Percentiles rank a stretch among this genome's conserved stretches.
Conservation (phyloP, 2,113 vertebrate genomes). For the Orthonyx spaldingii region DNA sequence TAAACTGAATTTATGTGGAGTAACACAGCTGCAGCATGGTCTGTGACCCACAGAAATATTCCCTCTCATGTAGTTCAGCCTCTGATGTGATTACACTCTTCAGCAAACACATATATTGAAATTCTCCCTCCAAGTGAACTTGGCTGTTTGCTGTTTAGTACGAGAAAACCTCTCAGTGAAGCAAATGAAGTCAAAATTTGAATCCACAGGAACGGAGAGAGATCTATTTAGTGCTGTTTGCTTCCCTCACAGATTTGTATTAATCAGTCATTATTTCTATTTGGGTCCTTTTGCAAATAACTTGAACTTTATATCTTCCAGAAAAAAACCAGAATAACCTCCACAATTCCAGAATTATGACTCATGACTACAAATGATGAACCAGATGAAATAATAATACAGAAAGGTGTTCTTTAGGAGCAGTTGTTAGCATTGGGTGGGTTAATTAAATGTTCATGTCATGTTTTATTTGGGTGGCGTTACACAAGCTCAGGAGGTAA, state of each 20-base stretch:
- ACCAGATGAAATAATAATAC: not conserved
- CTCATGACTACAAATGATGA: not conserved
- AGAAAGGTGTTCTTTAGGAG: not conserved
- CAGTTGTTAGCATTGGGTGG: not conserved
- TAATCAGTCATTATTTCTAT: not conserved
- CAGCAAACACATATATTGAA: slow-evolving; percentile 37
- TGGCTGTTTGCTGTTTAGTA: not conserved
- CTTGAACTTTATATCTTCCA: not conserved
- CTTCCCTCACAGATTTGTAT: not conserved
- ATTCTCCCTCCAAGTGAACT: not conserved
- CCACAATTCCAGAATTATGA: not conserved
- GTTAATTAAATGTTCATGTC: not conserved
- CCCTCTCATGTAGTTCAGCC: not conserved
- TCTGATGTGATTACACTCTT: slow-evolving; percentile 48
- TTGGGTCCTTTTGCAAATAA: not conserved
- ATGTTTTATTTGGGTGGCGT: not conserved
- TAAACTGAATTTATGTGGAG: not conserved
- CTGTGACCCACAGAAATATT: slow-evolving; percentile 2
- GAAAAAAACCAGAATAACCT: not conserved
- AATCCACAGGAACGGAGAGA: not conserved
- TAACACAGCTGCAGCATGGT: not conserved
- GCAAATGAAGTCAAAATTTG: not conserved
- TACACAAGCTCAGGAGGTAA: not conserved
- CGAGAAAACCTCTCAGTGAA: not conserved
- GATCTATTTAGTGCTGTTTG: not conserved